Conservation (phyloP, 2,113 vertebrate species). For the Paratilapia polleni region DNA sequence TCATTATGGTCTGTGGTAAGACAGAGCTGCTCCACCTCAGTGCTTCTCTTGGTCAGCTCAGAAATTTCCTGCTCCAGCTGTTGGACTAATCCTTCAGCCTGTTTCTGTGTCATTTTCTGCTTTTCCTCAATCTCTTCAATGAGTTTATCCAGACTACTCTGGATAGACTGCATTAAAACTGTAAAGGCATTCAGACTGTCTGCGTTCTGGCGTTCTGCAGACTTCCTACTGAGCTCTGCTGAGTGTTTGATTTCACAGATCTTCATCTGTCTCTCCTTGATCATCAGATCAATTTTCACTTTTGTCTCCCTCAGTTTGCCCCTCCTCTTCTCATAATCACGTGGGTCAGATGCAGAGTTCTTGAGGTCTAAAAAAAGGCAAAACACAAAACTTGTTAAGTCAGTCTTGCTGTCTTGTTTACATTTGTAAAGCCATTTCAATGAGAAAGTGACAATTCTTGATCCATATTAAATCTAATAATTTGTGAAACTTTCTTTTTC, state of each 20-base stretch:
- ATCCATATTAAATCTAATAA: neutral
- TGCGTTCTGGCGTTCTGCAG: constrained; percentile 16
- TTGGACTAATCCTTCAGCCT: neutral
- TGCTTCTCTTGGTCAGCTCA: neutral
- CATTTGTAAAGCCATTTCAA: neutral
- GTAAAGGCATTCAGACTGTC: neutral
- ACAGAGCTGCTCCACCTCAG: constrained; percentile 2
- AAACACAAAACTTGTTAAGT: neutral
- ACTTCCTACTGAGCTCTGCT: constrained; percentile 23
- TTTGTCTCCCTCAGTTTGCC: neutral
- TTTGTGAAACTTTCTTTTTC: neutral
- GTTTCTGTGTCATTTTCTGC: neutral
- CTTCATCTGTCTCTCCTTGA: constrained; percentile 34
- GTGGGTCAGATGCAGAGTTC: neutral
- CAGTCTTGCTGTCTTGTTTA: neutral
- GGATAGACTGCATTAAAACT: neutral
- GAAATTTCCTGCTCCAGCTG: constrained; percentile 45
- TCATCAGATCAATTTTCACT: constrained; percentile 7
- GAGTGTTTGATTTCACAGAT: constrained; percentile 28
- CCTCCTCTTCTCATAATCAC: neutral
- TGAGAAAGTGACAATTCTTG: neutral
- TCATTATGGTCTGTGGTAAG: neutral
- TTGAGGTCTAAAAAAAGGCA: constrained; percentile 11
- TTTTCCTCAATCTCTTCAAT: neutral
- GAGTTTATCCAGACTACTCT: neutral